Evolutionary conservation across 2,888 invertebrate species (phyloP).

Genomic region (Tiliacea citrago): DNA sequence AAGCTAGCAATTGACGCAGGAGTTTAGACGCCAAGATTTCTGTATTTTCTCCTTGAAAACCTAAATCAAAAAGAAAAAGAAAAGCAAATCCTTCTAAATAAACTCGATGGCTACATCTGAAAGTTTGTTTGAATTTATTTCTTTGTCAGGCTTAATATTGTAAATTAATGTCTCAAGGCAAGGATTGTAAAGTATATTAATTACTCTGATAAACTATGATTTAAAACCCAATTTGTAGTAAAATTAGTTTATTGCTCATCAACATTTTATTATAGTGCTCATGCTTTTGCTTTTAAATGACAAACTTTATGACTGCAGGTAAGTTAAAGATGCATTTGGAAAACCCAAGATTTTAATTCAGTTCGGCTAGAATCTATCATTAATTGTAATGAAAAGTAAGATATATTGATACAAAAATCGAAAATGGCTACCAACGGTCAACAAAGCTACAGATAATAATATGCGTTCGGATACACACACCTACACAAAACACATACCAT

Average conservation of each 20-base stretch:
- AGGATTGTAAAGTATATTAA: neutral
- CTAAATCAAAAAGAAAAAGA: too few species aligned
- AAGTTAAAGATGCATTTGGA: neutral
- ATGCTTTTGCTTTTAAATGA: neutral
- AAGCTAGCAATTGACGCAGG: neutral
- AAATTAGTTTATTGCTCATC: constrained; percentile 11
- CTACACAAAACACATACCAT: constrained; percentile 68
- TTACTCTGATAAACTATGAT: neutral
- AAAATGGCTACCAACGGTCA: constrained; percentile 68
- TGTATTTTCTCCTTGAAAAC: neutral
- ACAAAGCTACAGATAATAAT: constrained; percentile 65
- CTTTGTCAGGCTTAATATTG: neutral
- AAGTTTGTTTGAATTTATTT: neutral
- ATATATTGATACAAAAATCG: constrained; percentile 40
- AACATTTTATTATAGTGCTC: neutral
- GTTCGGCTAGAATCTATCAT: neutral
- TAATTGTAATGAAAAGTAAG: neutral
- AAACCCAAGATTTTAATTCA: neutral
- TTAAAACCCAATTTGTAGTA: constrained; percentile 11
- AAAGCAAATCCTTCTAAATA: neutral
- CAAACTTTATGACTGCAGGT: constrained; percentile 10
- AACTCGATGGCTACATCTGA: neutral
- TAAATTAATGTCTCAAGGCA: neutral
- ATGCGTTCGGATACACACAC: constrained; percentile 65
- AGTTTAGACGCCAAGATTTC: neutral